A percentile compares a stretch with the other conserved stretches of the same genome.
phyloP scores from a whole-genome alignment of 1,140 invertebrate species.

The Drosophila tristis region DNA sequence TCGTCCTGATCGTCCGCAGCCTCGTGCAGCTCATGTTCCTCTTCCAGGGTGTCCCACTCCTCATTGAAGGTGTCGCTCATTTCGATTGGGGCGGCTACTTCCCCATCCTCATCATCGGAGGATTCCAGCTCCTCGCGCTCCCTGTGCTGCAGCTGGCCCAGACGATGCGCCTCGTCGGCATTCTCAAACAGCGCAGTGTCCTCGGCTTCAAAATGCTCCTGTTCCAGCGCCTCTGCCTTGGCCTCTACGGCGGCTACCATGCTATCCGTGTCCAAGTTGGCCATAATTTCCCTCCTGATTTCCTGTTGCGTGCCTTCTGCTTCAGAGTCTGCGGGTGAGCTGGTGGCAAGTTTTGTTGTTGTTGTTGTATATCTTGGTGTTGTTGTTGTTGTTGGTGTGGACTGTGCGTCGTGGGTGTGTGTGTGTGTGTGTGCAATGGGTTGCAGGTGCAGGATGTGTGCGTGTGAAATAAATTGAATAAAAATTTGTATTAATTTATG shows the following conservation, averaged over 20 bases:
- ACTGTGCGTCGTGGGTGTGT: slow-evolving; percentile 43
- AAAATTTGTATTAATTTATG: slow-evolving; percentile 56
- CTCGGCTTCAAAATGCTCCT: slow-evolving; percentile 7
- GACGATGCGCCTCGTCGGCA: no score
- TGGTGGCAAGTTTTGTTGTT: slow-evolving; percentile 43
- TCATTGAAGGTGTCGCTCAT: slow-evolving; percentile 77
- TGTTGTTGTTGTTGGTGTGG: slow-evolving; percentile 45
- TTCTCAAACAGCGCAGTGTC: no score
- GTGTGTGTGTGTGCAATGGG: slow-evolving; percentile 36
- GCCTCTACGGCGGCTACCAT: slow-evolving; percentile 1
- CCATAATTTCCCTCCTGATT: slow-evolving; percentile 41
- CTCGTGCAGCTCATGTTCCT: neutral
- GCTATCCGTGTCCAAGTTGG: slow-evolving; percentile 38
- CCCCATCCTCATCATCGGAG: slow-evolving; percentile 65
- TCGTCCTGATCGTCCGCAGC: slow-evolving; percentile 59
- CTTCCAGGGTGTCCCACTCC: slow-evolving; percentile 62
- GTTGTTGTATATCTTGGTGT: slow-evolving; percentile 41
- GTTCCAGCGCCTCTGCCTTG: slow-evolving; percentile 24
- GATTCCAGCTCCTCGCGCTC: slow-evolving; percentile 70
- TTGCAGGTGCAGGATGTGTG: slow-evolving; percentile 40
- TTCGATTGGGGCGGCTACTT: slow-evolving; percentile 29
- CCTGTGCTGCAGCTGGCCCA: slow-evolving; percentile 5
- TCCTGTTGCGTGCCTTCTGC: slow-evolving; percentile 30
- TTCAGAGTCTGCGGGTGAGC: slow-evolving; percentile 40
- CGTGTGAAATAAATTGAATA: slow-evolving; percentile 65